Base-by-base conservation (phyloP, 2,797 vertebrate genomes). In the Xiphorhynchus erythropygius region DNA sequence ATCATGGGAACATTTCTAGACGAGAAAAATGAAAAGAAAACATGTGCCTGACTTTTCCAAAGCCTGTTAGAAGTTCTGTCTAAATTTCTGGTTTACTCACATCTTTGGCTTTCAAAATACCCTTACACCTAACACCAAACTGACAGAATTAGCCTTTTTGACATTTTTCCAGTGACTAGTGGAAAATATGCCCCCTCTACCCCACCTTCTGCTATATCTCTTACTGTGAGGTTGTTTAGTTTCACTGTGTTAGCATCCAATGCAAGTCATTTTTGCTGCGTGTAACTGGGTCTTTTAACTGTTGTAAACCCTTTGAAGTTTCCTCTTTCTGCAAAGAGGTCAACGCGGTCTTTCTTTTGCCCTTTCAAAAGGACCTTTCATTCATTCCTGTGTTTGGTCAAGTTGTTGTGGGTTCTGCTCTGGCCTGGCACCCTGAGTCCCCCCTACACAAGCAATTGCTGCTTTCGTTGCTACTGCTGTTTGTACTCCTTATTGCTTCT, bases 331-430 rank as follows among this genome's bases (percentile, higher is more conserved):
- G 94, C 94, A 81, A 90, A 97, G 96, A 95, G 95, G 96, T 97
- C 94, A 94, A 82, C 82, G 7, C 85, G 19, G 83, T 97, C 92
- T 96, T 95, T 96, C 93, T 94, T 96, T 77, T 91, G 91, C 92
- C 95, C 94, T 94, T 95, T 97, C 91, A 96, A 96, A 97, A 94
- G 90, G 93, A 96, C 91, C 96, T 96, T 97, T 97, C 96, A 95
- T 96, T 95, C 93, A 93, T 91, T 95, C 90, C 94, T 94, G 95
- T 95, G 94, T 97, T 97, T 95, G 96, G 97, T 97, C 96, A 96
- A 96, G 96, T 96, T 96, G 93, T 91, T 92, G 95, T 92, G 89
- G 94, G 89, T 89, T 95, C 95, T 97, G 93, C 93, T 94, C 84
- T 79, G 69, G 84, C 89, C 92, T 95, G 94, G 97, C 92, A 96